Conservation (phyloP, 2,888 invertebrate species). For the Athrips mouffetella region DNA sequence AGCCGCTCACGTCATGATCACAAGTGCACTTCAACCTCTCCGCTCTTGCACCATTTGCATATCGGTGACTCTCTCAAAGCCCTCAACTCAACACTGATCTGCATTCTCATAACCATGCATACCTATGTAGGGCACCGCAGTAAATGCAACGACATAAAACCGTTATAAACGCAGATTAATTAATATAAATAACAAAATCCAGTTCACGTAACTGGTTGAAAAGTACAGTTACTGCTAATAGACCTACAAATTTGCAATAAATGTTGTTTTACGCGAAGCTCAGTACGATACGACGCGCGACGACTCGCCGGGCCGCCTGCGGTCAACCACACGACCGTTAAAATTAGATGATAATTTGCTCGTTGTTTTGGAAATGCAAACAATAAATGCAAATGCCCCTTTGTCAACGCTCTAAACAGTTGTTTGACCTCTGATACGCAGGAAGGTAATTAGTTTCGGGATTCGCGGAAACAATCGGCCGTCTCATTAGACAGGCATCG, state of each 20-base stretch:
- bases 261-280: constrained; percentile 23
- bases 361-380: constrained; percentile 55
- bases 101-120: no score
- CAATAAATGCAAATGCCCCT: constrained; percentile 63
- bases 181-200: not conserved
- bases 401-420: constrained; percentile 58
- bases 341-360: constrained; percentile 62
- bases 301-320: constrained; percentile 28
- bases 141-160: no score
- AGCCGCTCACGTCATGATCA: constrained; percentile 42
- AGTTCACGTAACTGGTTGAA: constrained; percentile 3
- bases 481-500: constrained; percentile 22
- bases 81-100: not conserved
- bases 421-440: constrained; percentile 54
- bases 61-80: constrained; percentile 42
- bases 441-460: constrained; percentile 47
- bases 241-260: constrained; percentile 8
- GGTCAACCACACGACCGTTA: constrained; percentile 63
- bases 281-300: no score
- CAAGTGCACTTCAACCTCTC: constrained; percentile 52
- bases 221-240: not conserved
- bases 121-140: no score
- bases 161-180: not conserved
- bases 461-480: constrained; percentile 46
- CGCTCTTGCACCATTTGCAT: constrained; percentile 60